Base-by-base conservation (phyloP, 2,113 vertebrate genomes). In the Nibea albiflora region DNA sequence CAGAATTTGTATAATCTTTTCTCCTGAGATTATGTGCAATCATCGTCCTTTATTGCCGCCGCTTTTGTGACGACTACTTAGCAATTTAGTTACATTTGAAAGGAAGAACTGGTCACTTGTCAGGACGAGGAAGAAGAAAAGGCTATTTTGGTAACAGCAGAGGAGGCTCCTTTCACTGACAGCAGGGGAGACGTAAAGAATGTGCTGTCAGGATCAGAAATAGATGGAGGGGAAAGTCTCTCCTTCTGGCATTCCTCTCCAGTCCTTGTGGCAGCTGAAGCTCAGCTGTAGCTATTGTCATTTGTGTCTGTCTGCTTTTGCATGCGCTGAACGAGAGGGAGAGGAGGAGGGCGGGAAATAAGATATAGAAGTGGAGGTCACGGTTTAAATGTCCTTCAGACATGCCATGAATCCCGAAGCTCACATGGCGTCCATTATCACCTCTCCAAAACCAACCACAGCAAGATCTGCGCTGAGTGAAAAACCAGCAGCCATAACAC, bases 141-240 rank as follows among this genome's bases (percentile, higher is more conserved):
- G 61, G 71, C 86, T 88, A 88, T 90, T 91, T 89, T 79, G 26
- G 84, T 73, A 53, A 68, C 60, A 60, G 75, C 77, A 85, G 85
- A 73, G 61, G 80, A 90, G 54, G 78, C 71, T 90, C 57, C 73
- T 75, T 60, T 85, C 80, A 63, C 71, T 77, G 77, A 71, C 58
- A 73, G 70, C 62, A 71, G 46, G 52, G 63, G 65, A 78, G 68
- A 90, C 44, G 17, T 75, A 72, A 83, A 87, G 54, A 87, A 86
- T 84, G 80, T 83, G 76, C 78, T 75, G 73, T 84, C 86, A 85
- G 78, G 47, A 87, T 85, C 44, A 85, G 52, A 88, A 92, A 88
- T 80, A 88, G 78, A 89, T 73, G 79, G 73, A 87, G 81, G 81
- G 80, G 68, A 87, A 87, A 87, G 76, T 85, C 69, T 82, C 70